Percentiles rank a stretch among this genome's conserved stretches.
Evolutionary conservation across 2,888 invertebrate species (phyloP).

Genomic region (Hofmannophila pseudospretella): DNA sequence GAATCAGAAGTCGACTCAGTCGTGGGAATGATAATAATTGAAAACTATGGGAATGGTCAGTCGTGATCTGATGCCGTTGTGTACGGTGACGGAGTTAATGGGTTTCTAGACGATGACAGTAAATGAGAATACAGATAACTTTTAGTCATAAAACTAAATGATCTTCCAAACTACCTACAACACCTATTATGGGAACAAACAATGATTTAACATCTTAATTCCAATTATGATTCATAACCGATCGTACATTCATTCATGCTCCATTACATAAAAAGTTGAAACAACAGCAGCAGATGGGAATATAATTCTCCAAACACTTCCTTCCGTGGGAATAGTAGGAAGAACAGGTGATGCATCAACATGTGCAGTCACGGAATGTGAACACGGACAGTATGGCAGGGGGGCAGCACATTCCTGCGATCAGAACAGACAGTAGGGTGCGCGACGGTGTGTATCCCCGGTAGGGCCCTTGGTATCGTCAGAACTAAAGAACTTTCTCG

Average conservation of each 20-base stretch:
- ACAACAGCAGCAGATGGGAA: background rate
- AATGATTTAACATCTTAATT: no score
- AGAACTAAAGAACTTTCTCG: no score
- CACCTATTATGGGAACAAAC: no score
- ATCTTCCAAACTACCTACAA: no score
- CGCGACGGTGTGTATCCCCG: constrained; percentile 51
- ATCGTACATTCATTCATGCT: no score
- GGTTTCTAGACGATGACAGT: background rate
- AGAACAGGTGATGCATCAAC: constrained; percentile 64
- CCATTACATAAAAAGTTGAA: background rate
- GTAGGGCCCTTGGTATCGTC: no score
- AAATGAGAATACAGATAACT: constrained; percentile 8
- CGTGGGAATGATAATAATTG: constrained; percentile 57
- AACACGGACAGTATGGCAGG: constrained; percentile 28
- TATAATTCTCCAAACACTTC: constrained; percentile 9
- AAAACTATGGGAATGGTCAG: constrained; percentile 45
- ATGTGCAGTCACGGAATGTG: constrained; percentile 61
- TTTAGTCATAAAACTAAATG: background rate
- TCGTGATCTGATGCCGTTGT: constrained; percentile 43
- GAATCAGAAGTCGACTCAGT: constrained; percentile 27
- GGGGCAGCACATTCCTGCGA: constrained; percentile 34
- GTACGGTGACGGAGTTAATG: constrained; percentile 26
- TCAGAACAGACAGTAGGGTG: constrained; percentile 39
- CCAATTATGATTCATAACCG: no score
- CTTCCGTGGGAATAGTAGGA: constrained; percentile 59